These are phyloP conservation scores for Malurus splendens DNA, from an alignment of 2,797 vertebrate genomes.

Conservation along the genomic window DNA sequence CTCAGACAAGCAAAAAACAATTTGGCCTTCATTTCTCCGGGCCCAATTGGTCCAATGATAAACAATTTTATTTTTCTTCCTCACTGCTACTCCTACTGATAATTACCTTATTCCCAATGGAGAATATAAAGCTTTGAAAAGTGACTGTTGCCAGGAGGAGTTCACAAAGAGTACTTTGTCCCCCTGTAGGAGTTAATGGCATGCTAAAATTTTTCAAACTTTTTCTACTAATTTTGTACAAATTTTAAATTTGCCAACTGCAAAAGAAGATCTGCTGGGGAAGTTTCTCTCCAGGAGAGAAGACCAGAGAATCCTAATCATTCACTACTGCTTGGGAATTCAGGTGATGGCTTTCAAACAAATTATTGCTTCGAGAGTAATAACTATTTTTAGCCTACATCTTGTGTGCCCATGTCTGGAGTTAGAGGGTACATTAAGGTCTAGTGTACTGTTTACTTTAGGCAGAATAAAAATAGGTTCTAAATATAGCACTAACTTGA, in stretches of 20 bases:
- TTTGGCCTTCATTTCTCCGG: neutral
- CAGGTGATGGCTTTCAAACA: conserved; percentile 29
- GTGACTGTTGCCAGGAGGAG: neutral
- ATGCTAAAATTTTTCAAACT: neutral
- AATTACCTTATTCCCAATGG: neutral
- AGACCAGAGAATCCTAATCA: neutral
- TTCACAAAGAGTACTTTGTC: neutral
- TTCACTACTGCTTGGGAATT: conserved; percentile 16
- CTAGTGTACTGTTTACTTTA: conserved; percentile 32
- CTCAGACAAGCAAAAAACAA: conserved; percentile 13
- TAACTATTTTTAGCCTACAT: conserved; percentile 48
- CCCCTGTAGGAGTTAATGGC: neutral
- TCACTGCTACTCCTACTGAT: neutral
- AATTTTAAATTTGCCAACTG: conserved; percentile 16
- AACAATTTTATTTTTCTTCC: conserved; percentile 50
- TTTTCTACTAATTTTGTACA: neutral
- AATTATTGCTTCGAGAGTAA: conserved; percentile 36
- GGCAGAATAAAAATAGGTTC: conserved; percentile 46
- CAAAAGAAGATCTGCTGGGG: conserved; percentile 21
- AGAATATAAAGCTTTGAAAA: conserved; percentile 10
- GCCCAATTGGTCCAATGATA: conserved; percentile 29
- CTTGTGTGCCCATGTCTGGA: conserved; percentile 28
- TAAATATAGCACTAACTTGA: conserved; percentile 50
- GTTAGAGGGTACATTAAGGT: conserved; percentile 58
- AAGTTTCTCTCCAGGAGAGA: conserved; percentile 17